Evolutionary conservation across 2,113 vertebrate genomes (phyloP), one percentile per base, ranked within the genome.

Genomic region (Gnathonemus echidnorhynchus): DNA sequence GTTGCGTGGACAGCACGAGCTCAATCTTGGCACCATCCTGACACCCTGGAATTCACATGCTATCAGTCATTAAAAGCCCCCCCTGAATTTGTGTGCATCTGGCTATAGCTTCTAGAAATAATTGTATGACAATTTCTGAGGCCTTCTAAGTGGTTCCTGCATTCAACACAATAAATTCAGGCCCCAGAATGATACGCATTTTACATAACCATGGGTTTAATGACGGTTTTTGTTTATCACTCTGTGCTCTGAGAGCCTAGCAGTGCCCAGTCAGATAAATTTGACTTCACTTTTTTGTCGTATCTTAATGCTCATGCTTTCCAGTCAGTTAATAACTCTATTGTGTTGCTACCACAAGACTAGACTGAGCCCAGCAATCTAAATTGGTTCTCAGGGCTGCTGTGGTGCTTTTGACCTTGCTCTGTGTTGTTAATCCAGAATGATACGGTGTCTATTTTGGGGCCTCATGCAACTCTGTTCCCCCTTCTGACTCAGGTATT

Each of bases 401-500:
- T 17, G 86, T 52, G 48, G 13, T 15, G 27, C n/a, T 4, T 35
- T 53, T 53, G 27, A 56, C 86, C 86, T 56, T 24, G 27, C 19
- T 53, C 50, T 85, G 7, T 48, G 8, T 24, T 39, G 35, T 6
- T 80, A 80, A 42, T 80, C 74, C 31, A 19, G 35, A 80, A 39
- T 42, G 74, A 80, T 42, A 7, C 35, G 15, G 21, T 11, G 21
- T 85, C 83, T 85, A 24, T n/a, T 27, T 53, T 35, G n/a, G 19
- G 86, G 86, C 39, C 50, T 35, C 50, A 58, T 15, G 11, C 45
- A 35, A 50, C 35, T 74, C 5, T 15, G 19, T 11, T 19, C 21
- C 27, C 49, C 62, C 27, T 56, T 49, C 49, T 48, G 35, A n/a
- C 35, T 45, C 89, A 99, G 98, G 98, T 91, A 99, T 99, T 85